Evolutionary conservation across 2,888 invertebrate species (phyloP), one percentile per base, ranked within the genome.

Genomic region (Drosophila nigricruria): DNA sequence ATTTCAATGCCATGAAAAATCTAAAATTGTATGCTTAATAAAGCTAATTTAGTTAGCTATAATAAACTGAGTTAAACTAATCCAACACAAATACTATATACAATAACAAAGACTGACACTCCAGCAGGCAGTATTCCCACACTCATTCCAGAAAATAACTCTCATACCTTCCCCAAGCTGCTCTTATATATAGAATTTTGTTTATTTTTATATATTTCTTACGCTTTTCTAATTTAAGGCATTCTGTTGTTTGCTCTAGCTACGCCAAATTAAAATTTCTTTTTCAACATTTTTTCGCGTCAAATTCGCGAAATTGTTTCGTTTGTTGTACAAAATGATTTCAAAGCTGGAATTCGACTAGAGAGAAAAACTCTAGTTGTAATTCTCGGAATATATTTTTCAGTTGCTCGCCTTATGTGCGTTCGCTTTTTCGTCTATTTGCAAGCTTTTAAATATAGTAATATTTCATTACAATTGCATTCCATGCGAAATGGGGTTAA

Each of bases 381-480:
- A 45, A 45, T 62, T 23, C 43, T 20, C 1, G 10, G 30, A 61
- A 62, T 16, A 36, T 20, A 62, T 12, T 12, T 27, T 20, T 12
- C 40, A 18, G 20, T 12, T 2, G 20, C 14, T 5, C 14, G 18
- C 20, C 43, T 43, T 45, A 38, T 66, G 23, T 34, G 34, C 34
- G 16, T n/a, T 36, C 23, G 10, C 23, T 23, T 23, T 23, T 40
- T 40, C 9, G 40, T 14, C 53, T 27, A 40, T 38, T 27, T 54
- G 54, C 5, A 4, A 18, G 54, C 66, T 43, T n/a, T 45, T 36
- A 52, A 53, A 74, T 65, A 59, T 38, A 56, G 70, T 30, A 59
- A 70, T 70, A 63, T 65, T 40, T 65, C 52, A 62, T 79, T 49
- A 64, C 53, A 69, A 76, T 68, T 77, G 68, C 72, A 72, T 71